Base-by-base conservation (phyloP, 2,888 invertebrate genomes). In the Caradrina kadenii region DNA sequence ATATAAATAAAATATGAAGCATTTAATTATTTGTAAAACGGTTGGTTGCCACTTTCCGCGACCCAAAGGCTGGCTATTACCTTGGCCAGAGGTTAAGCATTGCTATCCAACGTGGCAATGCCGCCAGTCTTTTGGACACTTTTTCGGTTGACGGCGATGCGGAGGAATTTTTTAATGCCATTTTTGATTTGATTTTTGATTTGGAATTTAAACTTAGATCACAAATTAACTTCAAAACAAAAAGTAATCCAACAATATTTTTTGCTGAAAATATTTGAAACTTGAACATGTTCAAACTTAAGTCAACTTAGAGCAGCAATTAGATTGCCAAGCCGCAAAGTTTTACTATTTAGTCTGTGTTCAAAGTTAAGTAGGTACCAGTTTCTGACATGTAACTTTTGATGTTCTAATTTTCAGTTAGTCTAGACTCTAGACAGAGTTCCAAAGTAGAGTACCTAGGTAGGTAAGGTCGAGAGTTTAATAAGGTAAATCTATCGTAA, bases 361-460 rank as follows among this genome's bases (percentile, higher is more conserved):
- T 7, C 11, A 7, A 76, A 76, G n/a, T 55, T 39, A 48, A 22
- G 7, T 26, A 26, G 31, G 7, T 26, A 26, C 22, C 10, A 54
- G 50, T 58, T 70, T 45, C 13, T 74, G 17, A 66, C 21, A 52
- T 68, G 42, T 66, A 58, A 70, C 63, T 70, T 68, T 54, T 17
- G 39, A 66, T 54, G 50, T 58, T 26, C 52, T 62, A 50, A 75
- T 67, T 65, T 70, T 53, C 35, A 69, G 55, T 26, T 22, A 45
- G 26, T 66, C 63, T 58, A 76, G 60, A 63, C 65, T 35, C 7
- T 35, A 35, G 39, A 13, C 39, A 53, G 60, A 53, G 52, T 63
- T 39, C 26, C 35, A 11, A 59, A 35, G n/a, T 21, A 19, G 6
- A 48, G 10, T 45, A 45, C 35, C 35, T 35, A 8, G 35, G 35